Conservation (phyloP, 1,140 invertebrate genomes). For the Trichomalopsis sarcophagae region DNA sequence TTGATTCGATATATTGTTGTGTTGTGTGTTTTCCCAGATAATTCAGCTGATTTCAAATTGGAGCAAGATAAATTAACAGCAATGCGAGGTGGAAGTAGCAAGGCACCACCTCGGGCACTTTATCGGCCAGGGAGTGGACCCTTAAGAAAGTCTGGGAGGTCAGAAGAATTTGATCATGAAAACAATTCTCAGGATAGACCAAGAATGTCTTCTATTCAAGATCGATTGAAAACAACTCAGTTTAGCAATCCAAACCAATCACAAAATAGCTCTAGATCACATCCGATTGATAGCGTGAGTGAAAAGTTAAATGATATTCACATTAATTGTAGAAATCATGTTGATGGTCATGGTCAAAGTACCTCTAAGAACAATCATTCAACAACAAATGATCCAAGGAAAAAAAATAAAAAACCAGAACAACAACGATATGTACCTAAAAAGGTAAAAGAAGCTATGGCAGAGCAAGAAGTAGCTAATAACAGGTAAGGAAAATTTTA, state of each 20-base stretch:
- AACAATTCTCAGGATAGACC: slow-evolving; percentile 65
- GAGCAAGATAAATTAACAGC: slow-evolving; percentile 63
- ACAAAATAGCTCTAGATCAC: slow-evolving; percentile 54
- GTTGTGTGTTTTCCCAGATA: slow-evolving; percentile 51
- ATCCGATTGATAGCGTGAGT: slow-evolving; percentile 62
- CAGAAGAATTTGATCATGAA: slow-evolving; percentile 73
- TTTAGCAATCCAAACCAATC: slow-evolving; percentile 56
- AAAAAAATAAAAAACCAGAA: slow-evolving; percentile 76
- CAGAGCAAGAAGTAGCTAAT: slow-evolving; percentile 67
- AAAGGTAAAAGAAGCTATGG: slow-evolving; percentile 74
- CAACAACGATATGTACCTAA: slow-evolving; percentile 76
- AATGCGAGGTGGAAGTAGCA: slow-evolving; percentile 64
- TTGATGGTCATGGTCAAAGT: slow-evolving; percentile 60
- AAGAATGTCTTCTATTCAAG: slow-evolving; percentile 65
- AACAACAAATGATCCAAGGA: slow-evolving; percentile 65
- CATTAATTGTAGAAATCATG: slow-evolving; percentile 64
- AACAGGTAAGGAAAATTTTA: slow-evolving; percentile 60
- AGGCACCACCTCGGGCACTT: slow-evolving; percentile 74
- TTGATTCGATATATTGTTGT: neutral
- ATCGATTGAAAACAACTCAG: slow-evolving; percentile 64
- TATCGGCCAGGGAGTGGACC: slow-evolving; percentile 80
- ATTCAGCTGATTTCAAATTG: slow-evolving; percentile 56
- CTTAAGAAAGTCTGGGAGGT: slow-evolving; percentile 75
- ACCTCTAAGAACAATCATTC: slow-evolving; percentile 63
- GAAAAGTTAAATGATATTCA: slow-evolving; percentile 65